Conservation (phyloP, 2,888 invertebrate species). For the Caenorhabditis parvicauda region DNA sequence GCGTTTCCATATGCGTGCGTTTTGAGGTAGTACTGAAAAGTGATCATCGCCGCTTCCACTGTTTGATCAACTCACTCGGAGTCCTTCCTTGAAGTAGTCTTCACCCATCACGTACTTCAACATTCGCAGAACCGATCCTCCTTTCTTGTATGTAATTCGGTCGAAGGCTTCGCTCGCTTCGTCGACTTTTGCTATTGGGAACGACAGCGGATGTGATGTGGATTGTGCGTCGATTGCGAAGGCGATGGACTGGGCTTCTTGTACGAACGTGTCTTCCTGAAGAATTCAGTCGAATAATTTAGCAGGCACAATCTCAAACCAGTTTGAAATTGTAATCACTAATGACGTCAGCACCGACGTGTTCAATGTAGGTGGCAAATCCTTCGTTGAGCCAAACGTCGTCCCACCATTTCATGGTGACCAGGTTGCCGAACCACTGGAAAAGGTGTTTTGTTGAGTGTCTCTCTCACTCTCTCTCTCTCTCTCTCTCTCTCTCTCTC, state of each 20-base stretch:
- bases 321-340: conserved; percentile 51
- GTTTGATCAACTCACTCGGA: too few species aligned
- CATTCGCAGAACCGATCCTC: conserved; percentile 57
- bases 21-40: too few species aligned
- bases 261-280: conserved; percentile 52
- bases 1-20: conserved; percentile 74
- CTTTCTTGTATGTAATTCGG: conserved; percentile 82
- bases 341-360: conserved; percentile 54
- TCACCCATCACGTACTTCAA: conserved; percentile 51
- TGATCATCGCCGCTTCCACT: too few species aligned
- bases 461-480: too few species aligned
- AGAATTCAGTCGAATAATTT: too few species aligned
- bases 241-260: conserved; percentile 44
- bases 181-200: conserved; percentile 78
- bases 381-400: conserved; percentile 63
- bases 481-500: too few species aligned
- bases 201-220: conserved; percentile 81
- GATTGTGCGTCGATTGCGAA: conserved; percentile 69
- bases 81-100: conserved; percentile 48
- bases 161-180: conserved; percentile 87
- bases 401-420: conserved; percentile 64
- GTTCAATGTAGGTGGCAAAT: conserved; percentile 59
- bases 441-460: too few species aligned
- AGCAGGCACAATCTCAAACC: too few species aligned
- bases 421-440: conserved; percentile 68